Evolutionary conservation across 2,888 invertebrate genomes (phyloP), one percentile per base, ranked within the genome.

Genomic region (Pseudococcus jackbeardsleyi): DNA sequence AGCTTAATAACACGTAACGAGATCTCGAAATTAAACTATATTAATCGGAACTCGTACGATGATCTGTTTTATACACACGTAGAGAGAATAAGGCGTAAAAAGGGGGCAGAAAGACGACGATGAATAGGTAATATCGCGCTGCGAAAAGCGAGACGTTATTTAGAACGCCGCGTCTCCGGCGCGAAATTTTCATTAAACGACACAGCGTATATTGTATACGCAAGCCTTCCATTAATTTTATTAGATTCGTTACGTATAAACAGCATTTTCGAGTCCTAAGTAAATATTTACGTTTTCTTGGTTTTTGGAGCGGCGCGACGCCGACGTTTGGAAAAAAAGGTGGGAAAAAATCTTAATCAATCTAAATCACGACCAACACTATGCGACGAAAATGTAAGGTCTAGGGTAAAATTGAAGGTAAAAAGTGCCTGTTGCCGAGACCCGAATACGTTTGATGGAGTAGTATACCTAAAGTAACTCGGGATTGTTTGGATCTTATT

Each of bases 201-300:
- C 68, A 59, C 12, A 12, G 15, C 68, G 33, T 33, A 33, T 72
- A 72, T 72, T 33, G 11, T 33, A 72, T 72, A 72, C 33, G 12
- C 68, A 33, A 72, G 33, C 68, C 26, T 72, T 72, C 68, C 68
- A 72, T 72, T 72, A 72, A 72, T 72, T 72, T 72, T 72, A 72
- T 72, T 72, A 72, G 68, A 72, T 72, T 72, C 68, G 68, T 72
- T 26, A 26, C 68, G 26, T 72, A 33, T 72, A 33, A 72, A 72
- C 33, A 72, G 68, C 68, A 72, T 72, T 72, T 33, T 72, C 68
- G 15, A 72, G 68, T 72, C 68, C 68, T 72, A 72, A 72, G 68
- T 72, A 72, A 72, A 72, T 72, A 72, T 72, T 72, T 72, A 72
- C 68, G 26, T 72, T 72, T 72, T 72, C 68, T 72, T 72, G 68